phyloP scores from a whole-genome alignment of 1,140 invertebrate genomes.

The Saccostrea echinata region DNA sequence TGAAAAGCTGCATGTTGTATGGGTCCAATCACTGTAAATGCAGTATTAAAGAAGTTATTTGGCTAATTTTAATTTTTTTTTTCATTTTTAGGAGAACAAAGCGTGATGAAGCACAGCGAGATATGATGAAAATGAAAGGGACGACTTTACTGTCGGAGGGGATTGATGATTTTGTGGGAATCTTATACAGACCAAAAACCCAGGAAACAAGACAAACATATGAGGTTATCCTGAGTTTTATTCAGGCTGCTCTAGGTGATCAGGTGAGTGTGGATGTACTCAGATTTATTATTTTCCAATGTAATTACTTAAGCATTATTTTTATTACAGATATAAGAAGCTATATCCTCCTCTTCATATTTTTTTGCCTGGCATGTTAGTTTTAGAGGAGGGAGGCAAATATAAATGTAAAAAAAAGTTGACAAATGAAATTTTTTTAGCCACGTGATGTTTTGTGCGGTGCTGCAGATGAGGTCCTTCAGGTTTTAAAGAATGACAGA shows the following conservation, averaged over 20 bases:
- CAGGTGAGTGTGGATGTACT: slow-evolving; percentile 82
- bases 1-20: no score
- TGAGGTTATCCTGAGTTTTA: slow-evolving; percentile 96
- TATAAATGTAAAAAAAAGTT: no score
- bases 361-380: no score
- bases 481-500: slow-evolving; percentile 96
- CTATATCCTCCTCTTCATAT: no score
- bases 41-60: no score
- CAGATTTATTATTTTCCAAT: background rate
- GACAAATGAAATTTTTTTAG: slow-evolving; percentile 75
- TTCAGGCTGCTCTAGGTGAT: slow-evolving; percentile 98
- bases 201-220: slow-evolving; percentile 98
- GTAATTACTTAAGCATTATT: background rate
- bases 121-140: slow-evolving; percentile 93
- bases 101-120: slow-evolving; percentile 92
- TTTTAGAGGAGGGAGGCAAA: no score
- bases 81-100: slow-evolving; percentile 78
- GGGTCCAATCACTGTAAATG: no score
- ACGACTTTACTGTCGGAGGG: slow-evolving; percentile 92
- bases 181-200: slow-evolving; percentile 97
- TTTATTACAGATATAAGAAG: background rate
- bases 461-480: slow-evolving; percentile 98
- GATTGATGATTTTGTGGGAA: slow-evolving; percentile 95
- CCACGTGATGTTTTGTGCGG: slow-evolving; percentile 97
- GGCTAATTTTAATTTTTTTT: background rate